phyloP scores from a whole-genome alignment of 2,888 invertebrate species.

The Drosophila rubida region DNA sequence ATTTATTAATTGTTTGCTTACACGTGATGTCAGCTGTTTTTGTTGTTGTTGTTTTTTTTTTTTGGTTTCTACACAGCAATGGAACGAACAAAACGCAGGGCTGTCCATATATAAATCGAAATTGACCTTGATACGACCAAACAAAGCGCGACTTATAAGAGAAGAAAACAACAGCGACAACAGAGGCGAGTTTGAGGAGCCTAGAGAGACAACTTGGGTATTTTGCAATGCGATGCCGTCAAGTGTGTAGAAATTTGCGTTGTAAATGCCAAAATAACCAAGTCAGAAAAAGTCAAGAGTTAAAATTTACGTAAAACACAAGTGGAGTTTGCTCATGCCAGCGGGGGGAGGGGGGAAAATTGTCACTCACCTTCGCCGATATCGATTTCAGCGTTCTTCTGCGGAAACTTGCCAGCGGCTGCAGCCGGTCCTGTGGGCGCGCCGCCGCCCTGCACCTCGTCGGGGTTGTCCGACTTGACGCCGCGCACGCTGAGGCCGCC shows the following conservation, averaged over 20 bases:
- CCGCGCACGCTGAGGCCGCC: conserved; percentile 82
- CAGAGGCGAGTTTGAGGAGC: conserved; percentile 19
- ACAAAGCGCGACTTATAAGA: conserved; percentile 41
- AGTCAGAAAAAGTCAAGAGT: conserved; percentile 20
- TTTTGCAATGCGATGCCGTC: conserved; percentile 50
- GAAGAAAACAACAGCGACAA: conserved; percentile 8
- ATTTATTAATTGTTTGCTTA: conserved; percentile 43
- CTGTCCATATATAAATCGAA: conserved; percentile 60
- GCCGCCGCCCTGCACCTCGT: conserved; percentile 64
- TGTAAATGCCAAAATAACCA: conserved; percentile 37
- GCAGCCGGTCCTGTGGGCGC: conserved; percentile 72
- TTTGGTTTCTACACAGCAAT: conserved; percentile 22
- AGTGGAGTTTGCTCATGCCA: conserved; percentile 34
- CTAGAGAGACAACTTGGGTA: conserved; percentile 22
- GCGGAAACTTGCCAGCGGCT: conserved; percentile 81
- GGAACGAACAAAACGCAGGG: conserved; percentile 19
- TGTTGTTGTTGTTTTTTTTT: not conserved
- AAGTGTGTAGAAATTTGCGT: conserved; percentile 46
- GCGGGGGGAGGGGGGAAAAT: conserved; percentile 13
- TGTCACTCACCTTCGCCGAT: conserved; percentile 83
- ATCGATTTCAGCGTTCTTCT: conserved; percentile 84
- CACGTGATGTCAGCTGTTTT: conserved; percentile 56
- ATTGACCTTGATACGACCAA: conserved; percentile 70
- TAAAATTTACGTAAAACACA: conserved; percentile 38
- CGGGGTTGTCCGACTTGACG: conserved; percentile 82